Conservation (phyloP, 2,113 vertebrate species). For the Chaetodon auriga region DNA sequence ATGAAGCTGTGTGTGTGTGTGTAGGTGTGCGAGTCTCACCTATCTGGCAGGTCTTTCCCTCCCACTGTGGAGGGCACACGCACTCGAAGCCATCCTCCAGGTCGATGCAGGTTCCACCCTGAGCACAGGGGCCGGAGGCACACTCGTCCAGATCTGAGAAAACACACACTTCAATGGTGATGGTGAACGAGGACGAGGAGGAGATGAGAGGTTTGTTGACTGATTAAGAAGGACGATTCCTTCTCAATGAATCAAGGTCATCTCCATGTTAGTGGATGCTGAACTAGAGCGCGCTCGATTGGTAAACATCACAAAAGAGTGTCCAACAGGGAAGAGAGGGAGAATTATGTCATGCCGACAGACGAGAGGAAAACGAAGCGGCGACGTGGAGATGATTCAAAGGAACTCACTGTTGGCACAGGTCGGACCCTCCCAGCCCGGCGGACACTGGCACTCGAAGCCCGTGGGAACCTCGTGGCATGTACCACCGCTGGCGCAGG, state of each 20-base stretch:
- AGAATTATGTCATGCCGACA: neutral
- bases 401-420: conserved; percentile 90
- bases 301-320: neutral
- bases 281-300: neutral
- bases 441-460: conserved; percentile 93
- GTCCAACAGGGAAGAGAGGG: neutral
- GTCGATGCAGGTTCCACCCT: conserved; percentile 93
- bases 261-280: neutral
- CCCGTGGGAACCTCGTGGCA: conserved; percentile 90
- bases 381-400: neutral
- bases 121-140: conserved; percentile 91
- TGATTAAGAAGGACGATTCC: too few species aligned
- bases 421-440: conserved; percentile 93
- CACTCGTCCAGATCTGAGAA: conserved; percentile 92
- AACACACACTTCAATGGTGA: neutral
- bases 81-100: conserved; percentile 93
- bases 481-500: conserved; percentile 92
- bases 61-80: conserved; percentile 94
- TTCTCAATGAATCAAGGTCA: neutral
- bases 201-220: neutral
- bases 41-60: conserved; percentile 94
- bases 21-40: conserved; percentile 83
- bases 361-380: neutral
- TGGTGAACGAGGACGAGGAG: neutral
- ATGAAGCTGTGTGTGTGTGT: neutral